Conservation (phyloP, 1,140 invertebrate species). For the Condylostylus longicornis region DNA sequence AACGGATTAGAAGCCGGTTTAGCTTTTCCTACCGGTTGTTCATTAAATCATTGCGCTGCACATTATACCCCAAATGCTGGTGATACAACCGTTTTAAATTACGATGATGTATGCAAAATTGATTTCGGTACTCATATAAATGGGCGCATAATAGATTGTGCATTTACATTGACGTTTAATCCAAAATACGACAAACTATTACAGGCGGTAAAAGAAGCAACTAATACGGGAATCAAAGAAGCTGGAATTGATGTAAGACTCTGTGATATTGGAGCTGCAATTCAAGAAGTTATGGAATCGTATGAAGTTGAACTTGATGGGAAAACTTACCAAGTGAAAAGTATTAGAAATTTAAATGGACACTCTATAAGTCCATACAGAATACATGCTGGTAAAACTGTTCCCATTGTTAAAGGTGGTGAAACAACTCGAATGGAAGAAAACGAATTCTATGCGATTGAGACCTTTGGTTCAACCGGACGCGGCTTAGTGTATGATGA, state of each 20-base stretch:
- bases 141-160: conserved; percentile 97
- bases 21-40: conserved; percentile 98
- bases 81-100: conserved; percentile 83
- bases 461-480: conserved; percentile 98
- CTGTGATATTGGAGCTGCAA: conserved; percentile 93
- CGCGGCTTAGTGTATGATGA: conserved; percentile 94
- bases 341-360: conserved; percentile 95
- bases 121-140: conserved; percentile 99
- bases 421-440: conserved; percentile 97
- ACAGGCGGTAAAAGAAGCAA: conserved; percentile 92
- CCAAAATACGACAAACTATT: conserved; percentile 90
- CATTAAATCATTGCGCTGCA: conserved; percentile 95
- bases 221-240: conserved; percentile 89
- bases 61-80: conserved; percentile 99
- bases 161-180: conserved; percentile 95
- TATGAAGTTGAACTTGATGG: conserved; percentile 98
- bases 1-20: conserved; percentile 91
- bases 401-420: conserved; percentile 98
- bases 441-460: conserved; percentile 98
- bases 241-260: conserved; percentile 94
- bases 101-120: conserved; percentile 98
- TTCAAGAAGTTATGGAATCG: conserved; percentile 99
- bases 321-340: conserved; percentile 91
- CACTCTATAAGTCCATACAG: conserved; percentile 95
- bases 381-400: conserved; percentile 98